Evolutionary conservation across 53 echinoderm and acorn worm species (phyloP), one percentile per base, ranked within the genome.

Genomic region (Patiria pectinifera): DNA sequence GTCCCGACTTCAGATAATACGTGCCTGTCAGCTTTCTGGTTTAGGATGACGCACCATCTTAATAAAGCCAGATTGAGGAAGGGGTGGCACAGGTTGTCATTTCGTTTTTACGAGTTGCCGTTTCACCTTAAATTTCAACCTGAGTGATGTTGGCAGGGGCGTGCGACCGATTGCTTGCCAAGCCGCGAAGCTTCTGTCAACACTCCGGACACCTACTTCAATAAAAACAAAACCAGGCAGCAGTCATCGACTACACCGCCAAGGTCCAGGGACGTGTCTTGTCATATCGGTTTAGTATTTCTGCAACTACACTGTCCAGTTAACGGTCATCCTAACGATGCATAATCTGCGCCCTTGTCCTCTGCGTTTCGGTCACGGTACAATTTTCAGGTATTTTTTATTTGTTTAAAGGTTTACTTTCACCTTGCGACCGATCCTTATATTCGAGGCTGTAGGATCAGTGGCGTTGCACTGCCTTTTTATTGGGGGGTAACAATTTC

Each of bases 281-380:
- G 74, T 74, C 74, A n/a, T 16, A 6, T 74, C 21, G 22, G 22
- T 24, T 74, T 74, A n/a, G 19, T 24, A 22, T 74, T 70, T 24
- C 74, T 74, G 74, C 53, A 74, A 23, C 19, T 74, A 74, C 74
- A 74, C 24, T 74, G 74, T 9, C 74, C 74, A 74, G 74, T 74
- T 24, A 23, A 4, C 4, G 70, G 70, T 74, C 23, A 74, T 74
- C 23, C 5, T 5, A 23, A 74, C 22, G 4, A 23, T 24, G 21
- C 3, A 18, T 21, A 74, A 10, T 23, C 24, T 74, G 74, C 19
- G 24, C 74, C 24, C 74, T 74, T 74, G 74, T 23, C 74, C 74
- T 74, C 24, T 24, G 22, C 6, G 19, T 9, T 4, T 74, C 18
- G 74, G 24, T 24, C 74, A 74, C 74, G 24, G 74, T 74, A n/a